These are phyloP conservation scores for Rattus rattus DNA, from an alignment of 2,113 vertebrate genomes.

Conservation along the genomic window DNA sequence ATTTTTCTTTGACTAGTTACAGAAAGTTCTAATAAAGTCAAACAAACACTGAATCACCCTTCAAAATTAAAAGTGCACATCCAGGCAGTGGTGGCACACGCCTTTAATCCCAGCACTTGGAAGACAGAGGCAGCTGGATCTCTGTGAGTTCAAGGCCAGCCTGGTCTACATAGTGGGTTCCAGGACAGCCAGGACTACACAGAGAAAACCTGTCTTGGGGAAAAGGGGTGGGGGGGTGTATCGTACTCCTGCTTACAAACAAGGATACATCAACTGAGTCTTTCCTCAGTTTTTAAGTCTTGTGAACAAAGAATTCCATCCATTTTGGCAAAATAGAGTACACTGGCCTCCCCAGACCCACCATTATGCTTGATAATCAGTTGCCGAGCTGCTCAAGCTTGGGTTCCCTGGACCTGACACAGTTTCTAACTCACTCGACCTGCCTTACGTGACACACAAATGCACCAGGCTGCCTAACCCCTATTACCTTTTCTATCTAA, in stretches of 20 bases:
- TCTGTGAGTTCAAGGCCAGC: neutral
- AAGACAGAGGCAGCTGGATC: neutral
- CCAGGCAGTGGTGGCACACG: neutral
- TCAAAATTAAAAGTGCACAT: neutral
- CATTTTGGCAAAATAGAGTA: neutral
- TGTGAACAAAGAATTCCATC: constrained; percentile 7
- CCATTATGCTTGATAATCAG: neutral
- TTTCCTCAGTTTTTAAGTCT: constrained; percentile 9
- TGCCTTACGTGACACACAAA: neutral
- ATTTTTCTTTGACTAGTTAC: neutral
- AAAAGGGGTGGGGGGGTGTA: too few species aligned
- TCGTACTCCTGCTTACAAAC: neutral
- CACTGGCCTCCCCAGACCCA: neutral
- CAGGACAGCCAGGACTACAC: too few species aligned
- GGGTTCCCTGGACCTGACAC: constrained; percentile 10
- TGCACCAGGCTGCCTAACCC: neutral
- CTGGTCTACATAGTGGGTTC: neutral
- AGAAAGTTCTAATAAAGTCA: constrained; percentile 39
- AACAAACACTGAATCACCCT: neutral
- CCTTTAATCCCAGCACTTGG: neutral
- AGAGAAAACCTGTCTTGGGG: too few species aligned
- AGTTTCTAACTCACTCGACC: neutral
- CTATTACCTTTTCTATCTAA: neutral
- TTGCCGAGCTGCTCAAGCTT: neutral
- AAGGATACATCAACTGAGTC: neutral